Base-by-base conservation (phyloP, 2,797 vertebrate species). In the Rallus crepitans region DNA sequence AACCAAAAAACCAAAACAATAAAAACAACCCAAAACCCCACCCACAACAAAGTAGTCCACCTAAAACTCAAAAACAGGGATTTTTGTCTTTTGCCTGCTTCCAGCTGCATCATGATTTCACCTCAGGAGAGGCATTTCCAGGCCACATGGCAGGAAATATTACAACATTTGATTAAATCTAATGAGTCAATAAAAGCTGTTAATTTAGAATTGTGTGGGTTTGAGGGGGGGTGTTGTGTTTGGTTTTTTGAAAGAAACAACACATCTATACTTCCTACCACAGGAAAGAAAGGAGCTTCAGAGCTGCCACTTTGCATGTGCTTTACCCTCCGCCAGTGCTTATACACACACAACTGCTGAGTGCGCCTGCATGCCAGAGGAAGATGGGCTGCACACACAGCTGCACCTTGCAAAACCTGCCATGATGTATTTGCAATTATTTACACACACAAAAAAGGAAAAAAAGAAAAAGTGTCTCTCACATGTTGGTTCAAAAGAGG, bases 401-500 rank as follows among this genome's bases (percentile, higher is more conserved):
- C 53, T 91, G 88, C 72, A 91, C 63, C 69, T 72, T 83, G 63
- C 66, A 93, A 59, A 90, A 60, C 16, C 52, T 79, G 73, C 37
- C 66, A 24, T 8, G 6, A 45, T 65, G 19, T 16, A 61, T 56
- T 84, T 87, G 77, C 73, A 88, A 71, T 45, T 78, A 83, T 71
- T 92, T 81, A 87, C 68, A 77, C 68, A 73, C 17, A 47, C 6
- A 76, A 78, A 70, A 53, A 1, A 16, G 7, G 4, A 7, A 27
- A 20, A 53, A 45, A 27, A 55, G 12, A n/a, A 42, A 27, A 5
- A 63, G 17, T 1, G 3, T 83, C 31, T 83, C 81, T 82, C 52
- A 79, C 52, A 76, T 37, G n/a, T 52, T 72, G 47, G 42, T 89
- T 89, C 63, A 47, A 87, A 93, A 95, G 78, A 79, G 72, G 55